These are phyloP conservation scores for Remorina albescens DNA, from an alignment of 2,797 vertebrate genomes.

Conservation along the genomic window DNA sequence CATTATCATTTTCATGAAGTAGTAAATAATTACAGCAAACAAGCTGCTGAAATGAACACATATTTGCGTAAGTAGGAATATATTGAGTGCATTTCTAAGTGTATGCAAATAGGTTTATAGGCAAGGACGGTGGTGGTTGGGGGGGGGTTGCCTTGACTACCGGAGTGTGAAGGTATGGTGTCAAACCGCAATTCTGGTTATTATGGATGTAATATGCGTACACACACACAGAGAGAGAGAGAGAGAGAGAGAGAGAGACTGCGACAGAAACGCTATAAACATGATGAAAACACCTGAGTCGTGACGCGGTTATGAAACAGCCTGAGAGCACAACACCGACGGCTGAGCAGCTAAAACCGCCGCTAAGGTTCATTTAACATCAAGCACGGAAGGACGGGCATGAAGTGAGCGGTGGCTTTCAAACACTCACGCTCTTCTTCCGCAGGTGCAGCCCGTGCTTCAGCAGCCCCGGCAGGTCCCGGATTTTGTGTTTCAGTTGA, in stretches of 20 bases:
- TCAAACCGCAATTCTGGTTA: constrained; percentile 61
- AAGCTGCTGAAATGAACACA: neutral
- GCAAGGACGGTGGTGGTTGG: neutral
- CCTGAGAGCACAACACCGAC: constrained; percentile 10
- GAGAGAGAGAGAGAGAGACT: constrained; percentile 24
- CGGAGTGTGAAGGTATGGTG: constrained; percentile 74
- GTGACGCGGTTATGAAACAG: constrained; percentile 74
- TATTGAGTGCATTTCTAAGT: neutral
- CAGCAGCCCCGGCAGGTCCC: constrained; percentile 86
- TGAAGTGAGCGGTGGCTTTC: constrained; percentile 8
- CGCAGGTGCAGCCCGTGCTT: constrained; percentile 89
- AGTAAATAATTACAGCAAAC: neutral
- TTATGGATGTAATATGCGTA: constrained; percentile 52
- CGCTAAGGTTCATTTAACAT: neutral
- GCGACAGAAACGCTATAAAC: constrained; percentile 67
- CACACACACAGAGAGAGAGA: neutral
- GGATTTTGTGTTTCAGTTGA: constrained; percentile 87
- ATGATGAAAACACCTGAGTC: constrained; percentile 80
- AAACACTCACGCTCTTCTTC: constrained; percentile 88
- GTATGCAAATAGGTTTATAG: constrained; percentile 17
- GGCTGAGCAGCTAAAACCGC: constrained; percentile 2
- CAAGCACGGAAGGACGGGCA: constrained; percentile 51
- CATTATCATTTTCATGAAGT: neutral
- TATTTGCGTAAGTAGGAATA: neutral
- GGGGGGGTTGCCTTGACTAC: constrained; percentile 77